A percentile compares a stretch with the other conserved stretches of the same genome.
Evolutionary conservation across 2,888 invertebrate species (phyloP).

Genomic region (Anthrax anthrax): DNA sequence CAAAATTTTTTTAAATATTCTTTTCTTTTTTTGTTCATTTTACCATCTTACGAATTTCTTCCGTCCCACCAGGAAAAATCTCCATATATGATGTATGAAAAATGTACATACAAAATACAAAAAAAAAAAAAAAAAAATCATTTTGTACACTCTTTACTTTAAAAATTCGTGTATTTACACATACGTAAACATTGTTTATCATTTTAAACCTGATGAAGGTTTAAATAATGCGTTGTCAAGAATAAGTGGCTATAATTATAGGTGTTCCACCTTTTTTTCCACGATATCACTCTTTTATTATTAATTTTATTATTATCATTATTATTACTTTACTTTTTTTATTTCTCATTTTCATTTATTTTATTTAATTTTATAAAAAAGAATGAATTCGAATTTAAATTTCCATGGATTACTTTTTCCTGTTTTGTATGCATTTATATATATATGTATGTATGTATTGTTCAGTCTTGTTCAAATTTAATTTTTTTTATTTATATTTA

Average conservation of each 20-base stretch:
- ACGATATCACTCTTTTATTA: not conserved
- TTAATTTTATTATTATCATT: not conserved
- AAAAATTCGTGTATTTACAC: not conserved
- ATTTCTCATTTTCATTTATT: not conserved
- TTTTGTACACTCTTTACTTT: no score
- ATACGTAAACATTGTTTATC: conserved; percentile 1
- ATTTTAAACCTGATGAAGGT: conserved; percentile 5
- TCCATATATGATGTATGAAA: no score
- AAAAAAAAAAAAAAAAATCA: no score
- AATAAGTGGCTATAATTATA: conserved; percentile 1
- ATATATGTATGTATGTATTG: no score
- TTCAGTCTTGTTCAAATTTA: not conserved
- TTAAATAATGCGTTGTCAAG: conserved; percentile 4
- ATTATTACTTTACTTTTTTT: no score
- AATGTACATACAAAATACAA: no score
- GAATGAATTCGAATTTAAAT: no score
- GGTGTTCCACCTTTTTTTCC: not conserved
- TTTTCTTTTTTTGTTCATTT: no score
- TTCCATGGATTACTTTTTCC: no score
- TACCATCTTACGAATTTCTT: not conserved
- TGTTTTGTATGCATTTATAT: no score
- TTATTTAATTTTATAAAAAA: not conserved
- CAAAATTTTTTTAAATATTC: no score
- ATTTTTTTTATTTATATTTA: not conserved
- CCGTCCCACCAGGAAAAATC: not conserved